phyloP scores from a whole-genome alignment of 1,140 invertebrate species.

The Micrasema minimum region DNA sequence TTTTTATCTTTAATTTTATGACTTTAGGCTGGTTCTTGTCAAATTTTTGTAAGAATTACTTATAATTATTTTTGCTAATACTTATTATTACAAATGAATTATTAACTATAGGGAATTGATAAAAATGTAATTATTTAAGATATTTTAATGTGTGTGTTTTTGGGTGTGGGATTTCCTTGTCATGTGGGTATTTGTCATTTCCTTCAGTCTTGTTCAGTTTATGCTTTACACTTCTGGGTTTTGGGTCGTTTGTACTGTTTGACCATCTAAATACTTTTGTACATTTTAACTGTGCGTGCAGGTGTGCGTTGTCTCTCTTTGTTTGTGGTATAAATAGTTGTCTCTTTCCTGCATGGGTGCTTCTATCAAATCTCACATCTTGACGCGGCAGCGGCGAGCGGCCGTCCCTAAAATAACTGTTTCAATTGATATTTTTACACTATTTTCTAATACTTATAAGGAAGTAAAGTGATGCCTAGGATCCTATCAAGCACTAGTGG shows the following conservation, averaged over 20 bases:
- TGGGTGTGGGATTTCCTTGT: constrained; percentile 29
- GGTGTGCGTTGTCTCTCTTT: constrained; percentile 36
- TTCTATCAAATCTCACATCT: constrained; percentile 51
- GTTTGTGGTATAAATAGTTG: constrained; percentile 45
- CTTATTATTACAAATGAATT: constrained; percentile 16
- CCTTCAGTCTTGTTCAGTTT: constrained; percentile 26
- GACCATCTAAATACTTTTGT: constrained; percentile 29
- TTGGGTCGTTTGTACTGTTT: constrained; percentile 29
- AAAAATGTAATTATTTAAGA: constrained; percentile 25
- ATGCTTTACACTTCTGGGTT: constrained; percentile 23
- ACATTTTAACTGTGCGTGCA: constrained; percentile 39
- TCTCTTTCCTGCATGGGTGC: constrained; percentile 49
- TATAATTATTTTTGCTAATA: neutral
- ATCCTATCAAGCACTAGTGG: too few relatives aligned
- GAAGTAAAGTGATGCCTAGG: too few relatives aligned
- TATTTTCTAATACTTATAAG: too few relatives aligned
- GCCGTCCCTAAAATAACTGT: constrained; percentile 36
- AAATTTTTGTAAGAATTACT: too few relatives aligned
- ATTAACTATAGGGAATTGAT: neutral
- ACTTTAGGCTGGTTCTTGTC: too few relatives aligned
- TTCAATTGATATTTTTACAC: neutral
- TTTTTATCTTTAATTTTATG: neutral
- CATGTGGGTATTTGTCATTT: constrained; percentile 31
- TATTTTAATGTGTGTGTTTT: constrained; percentile 23
- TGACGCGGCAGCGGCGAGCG: constrained; percentile 53